These are phyloP conservation scores for Chalcosyrphus nemorum DNA, from an alignment of 2,888 invertebrate genomes.

Conservation along the genomic window DNA sequence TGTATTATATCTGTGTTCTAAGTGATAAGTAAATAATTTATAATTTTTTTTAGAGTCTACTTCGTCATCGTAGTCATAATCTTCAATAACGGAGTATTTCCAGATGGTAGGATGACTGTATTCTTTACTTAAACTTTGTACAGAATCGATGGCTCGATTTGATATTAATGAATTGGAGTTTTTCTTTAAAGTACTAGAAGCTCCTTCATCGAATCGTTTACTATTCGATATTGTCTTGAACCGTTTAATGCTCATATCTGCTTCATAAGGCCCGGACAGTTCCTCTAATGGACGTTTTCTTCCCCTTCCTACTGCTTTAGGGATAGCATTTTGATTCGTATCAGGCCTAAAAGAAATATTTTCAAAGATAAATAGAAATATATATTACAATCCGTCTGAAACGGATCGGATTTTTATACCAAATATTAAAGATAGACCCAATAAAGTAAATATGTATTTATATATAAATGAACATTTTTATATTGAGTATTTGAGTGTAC, in stretches of 20 bases:
- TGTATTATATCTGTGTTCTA: constrained; percentile 80
- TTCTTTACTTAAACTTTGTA: neutral
- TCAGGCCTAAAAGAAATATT: neutral
- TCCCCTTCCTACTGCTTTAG: constrained; percentile 69
- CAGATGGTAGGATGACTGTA: constrained; percentile 76
- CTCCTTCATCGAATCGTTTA: constrained; percentile 76
- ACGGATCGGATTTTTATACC: no score
- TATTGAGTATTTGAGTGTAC: no score
- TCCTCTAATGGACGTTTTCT: constrained; percentile 76
- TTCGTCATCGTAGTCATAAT: constrained; percentile 78
- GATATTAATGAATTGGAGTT: neutral
- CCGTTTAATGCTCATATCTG: constrained; percentile 76
- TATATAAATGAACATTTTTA: no score
- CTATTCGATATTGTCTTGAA: constrained; percentile 76
- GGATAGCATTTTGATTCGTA: neutral
- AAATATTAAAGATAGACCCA: no score
- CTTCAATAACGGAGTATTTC: constrained; percentile 77
- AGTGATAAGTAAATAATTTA: constrained; percentile 78
- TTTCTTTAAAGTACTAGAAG: constrained; percentile 26
- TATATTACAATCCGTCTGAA: no score
- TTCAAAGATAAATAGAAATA: no score
- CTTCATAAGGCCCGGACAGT: constrained; percentile 76
- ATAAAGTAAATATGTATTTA: no score
- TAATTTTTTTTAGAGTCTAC: constrained; percentile 80
- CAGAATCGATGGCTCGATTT: neutral